phyloP scores from a whole-genome alignment of 1,140 invertebrate genomes.

The Cotesia vestalis region DNA sequence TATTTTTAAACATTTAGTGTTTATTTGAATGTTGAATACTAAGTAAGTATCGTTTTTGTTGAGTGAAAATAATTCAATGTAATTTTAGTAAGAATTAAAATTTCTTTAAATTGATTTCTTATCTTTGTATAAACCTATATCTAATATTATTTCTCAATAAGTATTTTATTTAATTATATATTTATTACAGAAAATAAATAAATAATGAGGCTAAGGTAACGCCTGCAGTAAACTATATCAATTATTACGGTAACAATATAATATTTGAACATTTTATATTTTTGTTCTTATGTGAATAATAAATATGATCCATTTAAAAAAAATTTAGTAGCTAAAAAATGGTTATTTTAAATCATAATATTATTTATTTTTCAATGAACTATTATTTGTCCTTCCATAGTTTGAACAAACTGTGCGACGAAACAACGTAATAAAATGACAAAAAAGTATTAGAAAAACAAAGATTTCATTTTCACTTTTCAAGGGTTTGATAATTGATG shows the following conservation, averaged over 20 bases:
- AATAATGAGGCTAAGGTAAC: slow-evolving; percentile 38
- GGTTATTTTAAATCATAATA: neutral
- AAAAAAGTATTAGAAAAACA: slow-evolving; percentile 14
- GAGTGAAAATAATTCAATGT: too few relatives aligned
- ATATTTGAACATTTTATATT: neutral
- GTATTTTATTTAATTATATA: neutral
- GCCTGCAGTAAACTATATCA: slow-evolving; percentile 37
- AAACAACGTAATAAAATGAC: neutral
- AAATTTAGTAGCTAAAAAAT: neutral
- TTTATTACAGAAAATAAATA: slow-evolving; percentile 21
- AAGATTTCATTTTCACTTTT: slow-evolving; percentile 48
- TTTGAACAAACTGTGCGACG: slow-evolving; percentile 16
- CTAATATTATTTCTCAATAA: neutral
- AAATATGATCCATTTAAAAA: neutral
- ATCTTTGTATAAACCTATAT: too few relatives aligned
- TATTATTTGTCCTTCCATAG: slow-evolving; percentile 19
- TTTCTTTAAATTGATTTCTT: too few relatives aligned
- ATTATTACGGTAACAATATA: slow-evolving; percentile 27
- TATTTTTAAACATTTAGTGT: too few relatives aligned
- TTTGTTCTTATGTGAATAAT: neutral
- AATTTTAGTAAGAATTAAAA: too few relatives aligned
- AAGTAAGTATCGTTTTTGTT: too few relatives aligned
- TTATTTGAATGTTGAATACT: too few relatives aligned
- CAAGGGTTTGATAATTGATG: slow-evolving; percentile 42
- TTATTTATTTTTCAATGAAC: slow-evolving; percentile 1